phyloP scores from a whole-genome alignment of 2,888 invertebrate species.

The Scelioninae gen. 1 region DNA sequence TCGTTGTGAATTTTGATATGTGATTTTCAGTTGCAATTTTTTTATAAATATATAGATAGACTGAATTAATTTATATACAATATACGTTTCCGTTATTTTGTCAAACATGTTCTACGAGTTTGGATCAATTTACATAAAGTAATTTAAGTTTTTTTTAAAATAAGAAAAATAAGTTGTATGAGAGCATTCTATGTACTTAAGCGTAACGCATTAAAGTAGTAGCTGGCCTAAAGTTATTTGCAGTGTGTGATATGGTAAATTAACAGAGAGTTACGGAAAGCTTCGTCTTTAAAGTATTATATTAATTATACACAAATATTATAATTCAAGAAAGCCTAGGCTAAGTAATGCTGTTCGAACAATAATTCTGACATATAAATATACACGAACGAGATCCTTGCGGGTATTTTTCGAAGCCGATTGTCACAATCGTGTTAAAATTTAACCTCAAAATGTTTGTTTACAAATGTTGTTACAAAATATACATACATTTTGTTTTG shows the following conservation, averaged over 20 bases:
- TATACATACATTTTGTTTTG: too few relatives aligned
- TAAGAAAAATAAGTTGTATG: constrained; percentile 32
- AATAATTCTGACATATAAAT: constrained; percentile 84
- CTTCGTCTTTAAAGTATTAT: constrained; percentile 67
- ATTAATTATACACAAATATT: constrained; percentile 73
- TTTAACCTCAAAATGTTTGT: not conserved
- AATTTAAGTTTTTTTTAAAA: constrained; percentile 11
- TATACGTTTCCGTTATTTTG: too few relatives aligned
- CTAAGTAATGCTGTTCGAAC: constrained; percentile 85
- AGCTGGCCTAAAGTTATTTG: constrained; percentile 82
- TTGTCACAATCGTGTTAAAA: too few relatives aligned
- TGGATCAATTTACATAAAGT: too few relatives aligned
- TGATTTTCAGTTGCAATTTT: not conserved
- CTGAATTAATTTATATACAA: too few relatives aligned
- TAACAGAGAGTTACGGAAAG: constrained; percentile 58
- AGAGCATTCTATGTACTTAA: constrained; percentile 60
- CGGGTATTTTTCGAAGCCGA: constrained; percentile 10
- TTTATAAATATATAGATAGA: not conserved
- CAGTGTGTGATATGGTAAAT: constrained; percentile 72
- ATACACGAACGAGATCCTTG: constrained; percentile 71
- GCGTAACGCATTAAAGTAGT: constrained; percentile 81
- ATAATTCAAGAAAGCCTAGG: constrained; percentile 76
- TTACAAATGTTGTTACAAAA: not conserved
- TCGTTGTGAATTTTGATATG: not conserved
- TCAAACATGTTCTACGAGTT: too few relatives aligned